Conservation (phyloP, 2,113 vertebrate species). For the Naja naja region DNA sequence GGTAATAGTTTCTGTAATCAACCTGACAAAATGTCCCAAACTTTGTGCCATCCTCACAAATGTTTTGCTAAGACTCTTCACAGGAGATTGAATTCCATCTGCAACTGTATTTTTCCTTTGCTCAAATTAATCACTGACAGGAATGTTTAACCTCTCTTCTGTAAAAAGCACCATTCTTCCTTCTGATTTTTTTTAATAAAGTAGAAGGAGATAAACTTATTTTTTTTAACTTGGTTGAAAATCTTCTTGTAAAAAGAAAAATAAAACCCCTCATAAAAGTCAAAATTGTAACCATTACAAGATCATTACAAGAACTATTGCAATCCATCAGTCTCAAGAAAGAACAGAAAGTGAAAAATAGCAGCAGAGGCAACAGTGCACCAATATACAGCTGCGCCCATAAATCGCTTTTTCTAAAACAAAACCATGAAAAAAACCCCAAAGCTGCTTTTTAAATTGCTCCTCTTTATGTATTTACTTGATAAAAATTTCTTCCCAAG, state of each 20-base stretch:
- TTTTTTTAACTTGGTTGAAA: conserved; percentile 45
- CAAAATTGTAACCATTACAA: conserved; percentile 14
- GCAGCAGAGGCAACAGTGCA: not conserved
- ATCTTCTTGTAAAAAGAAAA: conserved; percentile 35
- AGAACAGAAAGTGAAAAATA: not conserved
- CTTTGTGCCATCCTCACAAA: conserved; percentile 31
- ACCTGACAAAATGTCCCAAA: conserved; percentile 15
- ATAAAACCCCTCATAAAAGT: conserved; percentile 18
- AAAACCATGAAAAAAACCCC: not conserved
- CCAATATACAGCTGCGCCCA: not conserved
- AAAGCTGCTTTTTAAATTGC: not conserved
- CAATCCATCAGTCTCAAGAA: conserved; percentile 38
- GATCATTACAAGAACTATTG: conserved; percentile 26
- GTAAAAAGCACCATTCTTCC: conserved; percentile 3
- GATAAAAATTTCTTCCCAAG: not conserved
- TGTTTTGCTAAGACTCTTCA: not conserved
- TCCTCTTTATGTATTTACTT: not conserved
- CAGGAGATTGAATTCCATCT: conserved; percentile 16
- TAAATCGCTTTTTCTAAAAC: not conserved
- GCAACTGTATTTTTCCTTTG: conserved; percentile 12
- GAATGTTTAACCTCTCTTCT: conserved; percentile 14
- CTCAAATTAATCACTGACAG: conserved; percentile 34
- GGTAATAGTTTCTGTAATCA: conserved; percentile 7
- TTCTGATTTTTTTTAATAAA: conserved; percentile 41
- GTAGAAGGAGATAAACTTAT: conserved; percentile 44